Conservation (phyloP, 2,113 vertebrate genomes). For the Mustela nigripes region DNA sequence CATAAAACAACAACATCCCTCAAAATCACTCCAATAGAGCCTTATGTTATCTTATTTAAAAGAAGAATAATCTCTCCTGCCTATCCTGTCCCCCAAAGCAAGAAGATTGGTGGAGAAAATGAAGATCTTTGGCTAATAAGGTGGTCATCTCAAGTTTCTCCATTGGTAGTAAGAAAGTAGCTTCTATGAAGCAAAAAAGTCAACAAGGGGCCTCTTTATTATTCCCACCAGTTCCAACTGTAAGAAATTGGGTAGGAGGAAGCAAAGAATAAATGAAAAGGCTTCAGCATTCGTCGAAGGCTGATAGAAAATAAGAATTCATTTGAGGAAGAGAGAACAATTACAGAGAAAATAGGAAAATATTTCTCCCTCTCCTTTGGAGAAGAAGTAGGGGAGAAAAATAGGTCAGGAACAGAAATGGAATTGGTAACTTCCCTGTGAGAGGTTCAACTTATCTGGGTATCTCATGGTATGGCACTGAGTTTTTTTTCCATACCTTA, state of each 20-base stretch:
- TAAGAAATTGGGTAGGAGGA: not conserved
- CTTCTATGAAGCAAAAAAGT: not conserved
- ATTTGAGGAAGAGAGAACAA: not conserved
- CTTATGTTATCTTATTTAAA: not conserved
- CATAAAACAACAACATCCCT: not conserved
- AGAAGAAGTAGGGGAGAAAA: not conserved
- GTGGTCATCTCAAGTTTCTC: not conserved
- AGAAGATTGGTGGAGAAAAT: not conserved
- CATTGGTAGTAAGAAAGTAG: constrained; percentile 18
- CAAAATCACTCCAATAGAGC: not conserved
- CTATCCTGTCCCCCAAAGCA: not conserved
- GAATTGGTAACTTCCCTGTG: not conserved
- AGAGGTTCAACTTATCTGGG: not conserved
- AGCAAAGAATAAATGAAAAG: not conserved
- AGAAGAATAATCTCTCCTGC: not conserved
- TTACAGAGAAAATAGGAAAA: constrained; percentile 19
- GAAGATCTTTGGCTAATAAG: not conserved
- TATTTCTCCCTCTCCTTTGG: not conserved
- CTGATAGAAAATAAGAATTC: constrained; percentile 24
- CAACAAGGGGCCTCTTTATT: not conserved
- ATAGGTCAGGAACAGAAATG: not conserved
- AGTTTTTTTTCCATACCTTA: not conserved
- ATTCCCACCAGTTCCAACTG: not conserved
- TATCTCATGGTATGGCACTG: not conserved
- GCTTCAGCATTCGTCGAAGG: not conserved